A percentile compares a stretch with the other conserved stretches of the same genome.
These are phyloP conservation scores for Denticeps clupeoides DNA, from an alignment of 2,797 vertebrate species.

Conservation along the genomic window DNA sequence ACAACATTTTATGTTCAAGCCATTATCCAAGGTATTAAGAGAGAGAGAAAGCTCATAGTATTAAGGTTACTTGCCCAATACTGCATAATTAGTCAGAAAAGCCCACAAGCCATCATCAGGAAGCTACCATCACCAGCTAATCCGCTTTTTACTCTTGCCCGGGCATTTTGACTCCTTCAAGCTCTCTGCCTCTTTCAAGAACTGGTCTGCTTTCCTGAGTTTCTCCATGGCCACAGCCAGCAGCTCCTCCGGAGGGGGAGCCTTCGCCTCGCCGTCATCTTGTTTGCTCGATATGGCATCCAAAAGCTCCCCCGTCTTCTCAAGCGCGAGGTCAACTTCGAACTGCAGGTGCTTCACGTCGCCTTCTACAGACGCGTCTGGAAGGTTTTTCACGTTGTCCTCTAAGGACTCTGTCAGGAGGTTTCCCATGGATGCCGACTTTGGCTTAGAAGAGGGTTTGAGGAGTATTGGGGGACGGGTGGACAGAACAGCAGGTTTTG, in stretches of 20 bases:
- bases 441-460: constrained; percentile 30
- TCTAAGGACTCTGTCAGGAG: constrained; percentile 49
- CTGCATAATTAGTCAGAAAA: neutral
- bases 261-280: constrained; percentile 24
- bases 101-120: neutral
- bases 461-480: constrained; percentile 32
- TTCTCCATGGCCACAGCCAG: constrained; percentile 77
- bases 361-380: constrained; percentile 21
- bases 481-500: constrained; percentile 5
- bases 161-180: constrained; percentile 42
- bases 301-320: constrained; percentile 69
- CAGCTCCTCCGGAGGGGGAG: constrained; percentile 50
- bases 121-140: constrained; percentile 46
- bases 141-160: constrained; percentile 37
- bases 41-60: constrained; percentile 10
- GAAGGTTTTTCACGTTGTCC: constrained; percentile 6
- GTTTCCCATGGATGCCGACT: constrained; percentile 61
- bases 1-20: constrained; percentile 5
- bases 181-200: constrained; percentile 72
- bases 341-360: constrained; percentile 60
- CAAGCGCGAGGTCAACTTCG: constrained; percentile 66
- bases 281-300: constrained; percentile 47
- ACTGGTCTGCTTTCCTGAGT: constrained; percentile 73
- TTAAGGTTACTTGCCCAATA: constrained; percentile 29
- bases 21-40: constrained; percentile 7